Base-by-base conservation (phyloP, 2,797 vertebrate genomes). In the Sebastes ruberrimus region DNA sequence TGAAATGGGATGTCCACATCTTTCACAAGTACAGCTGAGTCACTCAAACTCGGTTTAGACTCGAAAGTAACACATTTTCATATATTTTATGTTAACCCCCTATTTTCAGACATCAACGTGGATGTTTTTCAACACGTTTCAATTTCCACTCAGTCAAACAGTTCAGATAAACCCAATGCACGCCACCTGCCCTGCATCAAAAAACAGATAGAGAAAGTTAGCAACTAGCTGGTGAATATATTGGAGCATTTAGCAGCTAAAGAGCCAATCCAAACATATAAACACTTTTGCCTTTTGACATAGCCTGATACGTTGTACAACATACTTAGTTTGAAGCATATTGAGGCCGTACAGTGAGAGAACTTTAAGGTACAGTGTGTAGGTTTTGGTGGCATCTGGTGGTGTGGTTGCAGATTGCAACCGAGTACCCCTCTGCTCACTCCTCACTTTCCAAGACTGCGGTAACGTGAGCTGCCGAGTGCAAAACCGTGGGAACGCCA, bases 11-110 rank as follows among this genome's bases (percentile, higher is more conserved):
- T 25, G 52, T 64, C 23, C 23, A 72, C 80, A 81, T 76, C 72
- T 65, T 86, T 85, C 69, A 82, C 56, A 46, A 86, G 35, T 30
- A 7, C 28, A 71, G 59, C 79, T 85, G 87, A 93, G 72, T 92
- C 88, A 91, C 74, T 66, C 11, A 0, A 18, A 22, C 61, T 76
- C 6, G 79, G 30, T 28, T 76, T 59, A 14, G 20, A 64, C 32
- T 67, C 2, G 35, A 10, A 60, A 81, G 32, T 27, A 13, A 46
- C 42, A 22, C 18, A 55, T 70, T 42, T 7, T 14, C 38, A 7
- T 27, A 10, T 38, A 7, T 69, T 66, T 49, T 10, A 66, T 60
- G 69, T 57, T 10, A 30, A 23, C 60, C 42, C 20, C 2, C 0
- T 35, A 2, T 64, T 63, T 64, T 70, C 30, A 33, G 33, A 27